Evolutionary conservation across 2,113 vertebrate genomes (phyloP).

Genomic region (Morone chrysops): DNA sequence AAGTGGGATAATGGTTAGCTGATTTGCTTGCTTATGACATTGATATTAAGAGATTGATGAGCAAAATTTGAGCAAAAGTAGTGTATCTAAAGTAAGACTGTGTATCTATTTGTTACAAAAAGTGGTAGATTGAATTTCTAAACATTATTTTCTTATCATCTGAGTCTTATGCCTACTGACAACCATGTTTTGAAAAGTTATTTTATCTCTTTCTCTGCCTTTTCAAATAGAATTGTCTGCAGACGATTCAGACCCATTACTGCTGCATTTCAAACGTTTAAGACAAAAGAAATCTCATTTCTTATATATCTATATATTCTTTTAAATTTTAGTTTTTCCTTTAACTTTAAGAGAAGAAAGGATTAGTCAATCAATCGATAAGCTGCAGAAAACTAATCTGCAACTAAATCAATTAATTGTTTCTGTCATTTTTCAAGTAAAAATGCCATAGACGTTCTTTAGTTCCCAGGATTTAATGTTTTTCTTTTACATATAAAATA

Average conservation of each 20-base stretch:
- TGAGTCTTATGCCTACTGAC: neutral
- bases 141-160: neutral
- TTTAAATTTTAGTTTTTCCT: neutral
- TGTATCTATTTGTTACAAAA: neutral
- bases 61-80: conserved; percentile 1
- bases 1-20: neutral
- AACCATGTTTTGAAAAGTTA: neutral
- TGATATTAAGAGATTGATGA: neutral
- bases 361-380: neutral
- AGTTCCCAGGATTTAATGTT: neutral
- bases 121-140: neutral
- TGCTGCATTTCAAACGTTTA: neutral
- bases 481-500: neutral
- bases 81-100: neutral
- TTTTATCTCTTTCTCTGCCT: neutral
- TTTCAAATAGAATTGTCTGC: neutral
- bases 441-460: neutral
- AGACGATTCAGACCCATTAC: neutral
- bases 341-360: neutral
- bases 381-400: neutral
- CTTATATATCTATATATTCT: neutral
- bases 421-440: neutral
- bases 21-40: neutral
- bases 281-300: neutral
- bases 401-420: neutral